These are phyloP conservation scores for Cryptus viduatorius DNA, from an alignment of 2,888 invertebrate species.

Conservation along the genomic window DNA sequence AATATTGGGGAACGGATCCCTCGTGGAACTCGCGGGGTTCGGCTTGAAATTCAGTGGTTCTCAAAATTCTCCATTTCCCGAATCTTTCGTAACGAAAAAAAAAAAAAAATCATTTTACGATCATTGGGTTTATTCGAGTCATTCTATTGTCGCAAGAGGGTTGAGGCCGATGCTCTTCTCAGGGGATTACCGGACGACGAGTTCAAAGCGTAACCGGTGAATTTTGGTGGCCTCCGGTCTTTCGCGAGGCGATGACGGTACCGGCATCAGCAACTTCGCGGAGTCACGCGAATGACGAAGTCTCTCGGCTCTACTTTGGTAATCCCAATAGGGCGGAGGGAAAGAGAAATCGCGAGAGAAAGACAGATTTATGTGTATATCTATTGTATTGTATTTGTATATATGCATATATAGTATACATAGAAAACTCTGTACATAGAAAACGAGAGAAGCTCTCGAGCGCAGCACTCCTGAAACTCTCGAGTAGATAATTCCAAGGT, in stretches of 20 bases:
- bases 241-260: not conserved
- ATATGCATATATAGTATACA: no score
- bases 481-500: slow-evolving; percentile 63
- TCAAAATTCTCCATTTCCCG: not conserved
- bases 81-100: no score
- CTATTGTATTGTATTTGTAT: not conserved
- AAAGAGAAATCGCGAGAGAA: slow-evolving; percentile 37
- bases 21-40: not conserved
- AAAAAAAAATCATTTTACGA: no score
- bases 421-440: not conserved
- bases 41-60: slow-evolving; percentile 24
- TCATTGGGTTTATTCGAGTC: no score
- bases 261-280: slow-evolving; percentile 20
- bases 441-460: slow-evolving; percentile 1
- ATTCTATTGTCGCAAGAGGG: not conserved
- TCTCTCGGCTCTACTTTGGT: slow-evolving; percentile 47
- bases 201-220: not conserved
- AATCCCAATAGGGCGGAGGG: slow-evolving; percentile 42
- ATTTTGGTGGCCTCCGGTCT: slow-evolving; percentile 1
- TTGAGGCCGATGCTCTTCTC: not conserved
- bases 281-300: slow-evolving; percentile 43
- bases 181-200: not conserved
- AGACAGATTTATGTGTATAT: slow-evolving; percentile 9
- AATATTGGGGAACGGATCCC: slow-evolving; percentile 14
- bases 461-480: slow-evolving; percentile 48